Percentiles rank a stretch among this genome's conserved stretches.
Conservation (phyloP, 2,797 vertebrate species). For the Somateria mollissima region DNA sequence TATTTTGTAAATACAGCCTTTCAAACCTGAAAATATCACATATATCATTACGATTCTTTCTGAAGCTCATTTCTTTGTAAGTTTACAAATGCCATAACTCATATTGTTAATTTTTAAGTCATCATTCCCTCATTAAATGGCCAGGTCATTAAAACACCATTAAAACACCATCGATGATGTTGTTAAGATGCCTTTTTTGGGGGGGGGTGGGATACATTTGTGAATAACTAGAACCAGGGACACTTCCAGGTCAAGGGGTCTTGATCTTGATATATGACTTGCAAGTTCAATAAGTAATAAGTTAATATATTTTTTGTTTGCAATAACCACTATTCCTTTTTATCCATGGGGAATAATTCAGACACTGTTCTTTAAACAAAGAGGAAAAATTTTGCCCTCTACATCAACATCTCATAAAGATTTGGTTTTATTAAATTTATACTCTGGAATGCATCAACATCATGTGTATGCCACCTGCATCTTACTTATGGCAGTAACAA, state of each 20-base stretch:
- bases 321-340: not conserved
- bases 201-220: not conserved
- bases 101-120: not conserved
- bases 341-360: not conserved
- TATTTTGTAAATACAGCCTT: not conserved
- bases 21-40: not conserved
- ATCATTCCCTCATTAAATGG: not conserved
- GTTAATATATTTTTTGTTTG: not conserved
- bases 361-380: not conserved
- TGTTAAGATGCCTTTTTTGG: not conserved
- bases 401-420: not conserved
- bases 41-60: not conserved
- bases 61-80: not conserved
- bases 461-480: rapidly evolving
- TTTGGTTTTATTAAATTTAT: not conserved
- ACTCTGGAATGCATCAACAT: not conserved
- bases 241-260: not conserved
- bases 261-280: not conserved
- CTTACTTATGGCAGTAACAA: not conserved
- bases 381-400: not conserved
- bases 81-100: not conserved
- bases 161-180: not conserved
- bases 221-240: not conserved
- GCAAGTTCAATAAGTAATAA: not conserved
- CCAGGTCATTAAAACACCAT: not conserved